These are phyloP conservation scores for Tenthredo mesomela DNA, from an alignment of 2,888 invertebrate genomes.

Conservation along the genomic window DNA sequence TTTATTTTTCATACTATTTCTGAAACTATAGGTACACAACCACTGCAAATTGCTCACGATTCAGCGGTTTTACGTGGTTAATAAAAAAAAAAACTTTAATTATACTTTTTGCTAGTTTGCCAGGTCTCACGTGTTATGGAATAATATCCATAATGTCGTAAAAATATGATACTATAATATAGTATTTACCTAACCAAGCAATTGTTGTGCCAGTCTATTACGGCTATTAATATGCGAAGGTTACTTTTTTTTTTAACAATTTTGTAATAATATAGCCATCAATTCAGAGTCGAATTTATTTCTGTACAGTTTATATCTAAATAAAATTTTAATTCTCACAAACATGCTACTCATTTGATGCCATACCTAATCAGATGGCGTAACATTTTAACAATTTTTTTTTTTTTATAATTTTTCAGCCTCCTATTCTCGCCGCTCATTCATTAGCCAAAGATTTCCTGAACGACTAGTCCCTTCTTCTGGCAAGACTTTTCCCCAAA, in stretches of 20 bases:
- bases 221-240: slow-evolving; percentile 22
- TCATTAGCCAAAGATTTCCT: not conserved
- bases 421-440: not conserved
- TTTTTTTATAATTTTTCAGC: slow-evolving; percentile 6
- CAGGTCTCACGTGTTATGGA: slow-evolving; percentile 20
- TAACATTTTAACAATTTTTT: slow-evolving; percentile 2
- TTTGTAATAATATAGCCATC: slow-evolving; percentile 24
- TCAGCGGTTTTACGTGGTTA: slow-evolving; percentile 3
- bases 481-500: not conserved
- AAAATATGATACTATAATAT: slow-evolving; percentile 3
- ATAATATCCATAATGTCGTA: slow-evolving; percentile 45
- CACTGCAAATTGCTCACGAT: slow-evolving; percentile 21
- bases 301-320: not conserved
- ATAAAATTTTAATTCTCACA: slow-evolving; percentile 8
- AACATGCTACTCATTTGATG: not conserved
- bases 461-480: not conserved
- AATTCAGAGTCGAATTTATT: slow-evolving; percentile 24
- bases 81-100: slow-evolving; percentile 23
- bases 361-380: slow-evolving; percentile 2
- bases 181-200: not conserved
- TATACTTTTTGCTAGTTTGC: slow-evolving; percentile 1
- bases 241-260: slow-evolving; percentile 36
- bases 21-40: not conserved
- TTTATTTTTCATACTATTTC: slow-evolving; percentile 7
- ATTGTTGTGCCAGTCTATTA: slow-evolving; percentile 11